Evolutionary conservation across 2,888 invertebrate genomes (phyloP).

Genomic region (Andricus curvator): DNA sequence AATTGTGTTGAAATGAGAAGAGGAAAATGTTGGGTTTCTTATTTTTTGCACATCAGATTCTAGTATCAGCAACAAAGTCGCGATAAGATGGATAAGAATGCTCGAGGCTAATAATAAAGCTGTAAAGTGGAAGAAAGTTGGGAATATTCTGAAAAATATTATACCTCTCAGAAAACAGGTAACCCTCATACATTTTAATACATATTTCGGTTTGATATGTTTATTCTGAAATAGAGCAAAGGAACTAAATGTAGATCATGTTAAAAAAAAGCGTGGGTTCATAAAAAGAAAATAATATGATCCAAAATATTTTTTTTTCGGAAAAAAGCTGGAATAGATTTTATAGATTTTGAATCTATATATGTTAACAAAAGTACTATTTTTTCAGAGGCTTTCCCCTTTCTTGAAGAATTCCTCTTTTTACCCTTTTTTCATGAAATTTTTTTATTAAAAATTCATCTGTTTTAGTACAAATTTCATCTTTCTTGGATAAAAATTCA

Average conservation of each 20-base stretch:
- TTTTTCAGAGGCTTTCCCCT: too few species aligned
- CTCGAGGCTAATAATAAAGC: slow-evolving; percentile 1
- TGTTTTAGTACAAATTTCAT: too few species aligned
- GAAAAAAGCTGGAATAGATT: too few species aligned
- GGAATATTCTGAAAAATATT: background rate
- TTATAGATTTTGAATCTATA: too few species aligned
- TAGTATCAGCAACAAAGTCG: background rate
- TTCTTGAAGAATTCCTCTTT: too few species aligned
- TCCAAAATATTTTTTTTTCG: too few species aligned
- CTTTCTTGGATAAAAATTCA: too few species aligned
- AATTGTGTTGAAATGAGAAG: background rate
- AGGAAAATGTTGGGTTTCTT: background rate
- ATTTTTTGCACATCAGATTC: background rate
- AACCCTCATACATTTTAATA: background rate
- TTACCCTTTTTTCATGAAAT: too few species aligned
- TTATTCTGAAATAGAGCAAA: background rate
- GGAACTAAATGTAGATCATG: background rate
- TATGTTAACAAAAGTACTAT: too few species aligned
- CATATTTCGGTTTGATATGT: background rate
- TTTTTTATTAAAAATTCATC: too few species aligned
- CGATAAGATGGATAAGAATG: background rate
- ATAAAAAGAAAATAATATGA: too few species aligned
- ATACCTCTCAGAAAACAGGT: background rate
- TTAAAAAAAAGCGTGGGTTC: background rate
- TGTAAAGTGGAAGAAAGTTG: background rate